Base-by-base conservation (phyloP, 2,113 vertebrate species). In the Callocephalon fimbriatum region DNA sequence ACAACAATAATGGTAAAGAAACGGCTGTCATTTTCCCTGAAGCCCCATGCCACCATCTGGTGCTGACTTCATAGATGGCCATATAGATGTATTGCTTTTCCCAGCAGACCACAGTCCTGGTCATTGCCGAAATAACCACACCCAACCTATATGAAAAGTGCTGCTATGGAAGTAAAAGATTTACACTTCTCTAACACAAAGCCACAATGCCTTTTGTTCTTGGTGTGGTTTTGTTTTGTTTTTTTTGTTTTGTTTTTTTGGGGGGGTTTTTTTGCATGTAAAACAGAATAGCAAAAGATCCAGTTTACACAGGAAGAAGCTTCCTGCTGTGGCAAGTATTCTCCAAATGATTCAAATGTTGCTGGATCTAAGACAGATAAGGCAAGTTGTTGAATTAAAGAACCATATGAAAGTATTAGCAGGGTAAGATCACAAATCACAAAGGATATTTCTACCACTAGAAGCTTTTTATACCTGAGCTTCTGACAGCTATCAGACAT, bases 101-200 rank as follows among this genome's bases (percentile, higher is more conserved):
- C 12, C 29, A 86, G 29, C 5, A 51, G 7, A 38, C 5, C 2
- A 50, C 3, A 0, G 0, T 40, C 42, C 5, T 0, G 0, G 23
- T 68, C 62, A 19, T 5, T 23, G 15, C 27, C 50, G 35, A 89
- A 91, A 79, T 63, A 70, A 88, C 31, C 6, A 18, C 13, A 68
- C 26, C 25, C 22, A 44, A 44, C 2, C 17, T 32, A 15, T 15
- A 68, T 4, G 7, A 67, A 68, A 83, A 72, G 12, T 31, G 17
- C 23, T 76, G 35, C 32, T 38, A 7, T 15, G 16, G 17, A 84
- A 86, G 5, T 13, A 16, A 71, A 66, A 83, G 17, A 59, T 3
- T 29, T 51, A 16, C 2, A 29, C 9, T n/a, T 51, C 47, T 77
- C 37, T 47, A 56, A 78, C 8, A 67, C 7, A 71, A 37, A 35